Percentiles rank a stretch among this genome's conserved stretches.
Evolutionary conservation across 2,797 vertebrate genomes (phyloP).

Genomic region (Microtus agrestis): DNA sequence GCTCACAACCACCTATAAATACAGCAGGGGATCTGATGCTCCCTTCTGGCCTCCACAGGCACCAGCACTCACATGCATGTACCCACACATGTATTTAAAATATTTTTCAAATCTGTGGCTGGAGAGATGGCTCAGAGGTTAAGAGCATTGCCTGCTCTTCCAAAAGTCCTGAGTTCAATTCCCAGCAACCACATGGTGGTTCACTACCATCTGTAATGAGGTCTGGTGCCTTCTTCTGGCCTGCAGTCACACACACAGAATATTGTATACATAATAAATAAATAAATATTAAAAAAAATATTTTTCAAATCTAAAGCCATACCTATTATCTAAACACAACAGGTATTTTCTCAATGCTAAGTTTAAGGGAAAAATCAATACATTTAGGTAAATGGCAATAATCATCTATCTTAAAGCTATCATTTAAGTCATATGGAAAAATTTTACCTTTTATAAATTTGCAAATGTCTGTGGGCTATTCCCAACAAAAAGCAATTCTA

Average conservation of each 20-base stretch:
- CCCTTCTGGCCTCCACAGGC: not conserved
- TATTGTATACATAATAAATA: too few relatives aligned
- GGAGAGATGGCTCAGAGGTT: too few relatives aligned
- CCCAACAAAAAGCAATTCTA: conserved; percentile 39
- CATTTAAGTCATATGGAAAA: conserved; percentile 1
- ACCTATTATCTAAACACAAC: not conserved
- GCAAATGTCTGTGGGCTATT: not conserved
- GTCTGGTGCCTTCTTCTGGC: too few relatives aligned
- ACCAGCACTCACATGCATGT: not conserved
- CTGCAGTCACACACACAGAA: too few relatives aligned
- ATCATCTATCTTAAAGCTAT: conserved; percentile 3
- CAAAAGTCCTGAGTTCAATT: too few relatives aligned
- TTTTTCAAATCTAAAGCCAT: not conserved
- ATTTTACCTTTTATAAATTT: conserved; percentile 25
- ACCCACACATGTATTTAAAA: not conserved
- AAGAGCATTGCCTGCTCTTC: too few relatives aligned
- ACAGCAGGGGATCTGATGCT: not conserved
- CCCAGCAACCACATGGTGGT: too few relatives aligned
- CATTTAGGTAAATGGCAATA: conserved; percentile 2
- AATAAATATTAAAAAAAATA: too few relatives aligned
- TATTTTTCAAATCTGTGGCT: not conserved
- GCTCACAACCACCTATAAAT: not conserved
- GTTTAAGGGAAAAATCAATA: conserved; percentile 27
- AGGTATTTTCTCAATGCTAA: conserved; percentile 36
- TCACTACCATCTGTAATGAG: too few relatives aligned